phyloP scores from a whole-genome alignment of 2,888 invertebrate species.

The Polymixis lichenea region DNA sequence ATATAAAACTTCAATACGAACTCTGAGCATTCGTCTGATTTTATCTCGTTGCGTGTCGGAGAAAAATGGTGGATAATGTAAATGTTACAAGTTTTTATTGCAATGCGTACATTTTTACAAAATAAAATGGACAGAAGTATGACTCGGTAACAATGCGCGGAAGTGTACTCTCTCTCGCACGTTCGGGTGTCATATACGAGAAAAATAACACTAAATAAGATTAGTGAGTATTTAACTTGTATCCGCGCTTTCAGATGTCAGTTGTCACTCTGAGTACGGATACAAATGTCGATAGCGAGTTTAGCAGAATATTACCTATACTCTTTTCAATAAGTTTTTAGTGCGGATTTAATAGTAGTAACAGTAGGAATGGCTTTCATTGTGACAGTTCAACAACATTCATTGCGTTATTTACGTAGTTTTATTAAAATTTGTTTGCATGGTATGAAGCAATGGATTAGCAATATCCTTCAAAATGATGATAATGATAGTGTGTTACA shows the following conservation, averaged over 20 bases:
- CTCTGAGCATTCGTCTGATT: conserved; percentile 37
- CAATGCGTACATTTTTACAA: conserved; percentile 32
- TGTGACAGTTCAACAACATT: too few species aligned
- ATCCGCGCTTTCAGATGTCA: conserved; percentile 25
- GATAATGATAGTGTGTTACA: too few species aligned
- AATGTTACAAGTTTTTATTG: conserved; percentile 53
- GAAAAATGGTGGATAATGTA: conserved; percentile 50
- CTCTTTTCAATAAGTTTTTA: not conserved
- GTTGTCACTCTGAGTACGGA: not conserved
- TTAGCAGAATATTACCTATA: not conserved
- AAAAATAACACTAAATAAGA: conserved; percentile 2
- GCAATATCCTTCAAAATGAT: too few species aligned
- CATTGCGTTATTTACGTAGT: too few species aligned
- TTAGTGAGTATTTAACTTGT: not conserved
- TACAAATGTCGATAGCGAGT: not conserved
- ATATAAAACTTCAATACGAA: conserved; percentile 47
- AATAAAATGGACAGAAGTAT: conserved; percentile 35
- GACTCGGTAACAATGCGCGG: conserved; percentile 20
- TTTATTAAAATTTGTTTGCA: too few species aligned
- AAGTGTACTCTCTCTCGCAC: conserved; percentile 7
- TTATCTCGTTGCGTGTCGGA: conserved; percentile 51
- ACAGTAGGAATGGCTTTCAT: too few species aligned
- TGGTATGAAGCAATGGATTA: too few species aligned
- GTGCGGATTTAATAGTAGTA: not conserved
- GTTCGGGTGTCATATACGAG: not conserved